Evolutionary conservation across 2,888 invertebrate genomes (phyloP).

Genomic region (Mystacides longicornis): DNA sequence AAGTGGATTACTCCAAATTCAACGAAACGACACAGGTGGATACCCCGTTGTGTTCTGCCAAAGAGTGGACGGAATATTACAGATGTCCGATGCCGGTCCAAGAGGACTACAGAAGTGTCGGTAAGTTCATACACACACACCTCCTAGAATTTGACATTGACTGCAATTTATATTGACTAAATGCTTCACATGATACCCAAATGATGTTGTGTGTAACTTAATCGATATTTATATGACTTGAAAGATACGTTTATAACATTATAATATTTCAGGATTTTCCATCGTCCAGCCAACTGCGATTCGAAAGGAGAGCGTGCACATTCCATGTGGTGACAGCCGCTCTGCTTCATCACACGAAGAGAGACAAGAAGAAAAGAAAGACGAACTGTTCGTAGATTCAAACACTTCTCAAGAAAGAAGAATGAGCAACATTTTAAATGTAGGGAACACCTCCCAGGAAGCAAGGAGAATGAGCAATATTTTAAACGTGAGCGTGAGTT

Average conservation of each 20-base stretch:
- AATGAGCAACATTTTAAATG: too few species aligned
- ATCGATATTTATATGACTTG: too few species aligned
- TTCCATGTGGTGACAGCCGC: not conserved
- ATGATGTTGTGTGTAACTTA: too few species aligned
- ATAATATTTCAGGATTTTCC: not conserved
- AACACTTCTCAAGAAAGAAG: not conserved
- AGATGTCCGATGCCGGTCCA: too few species aligned
- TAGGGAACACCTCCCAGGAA: too few species aligned
- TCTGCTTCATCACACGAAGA: not conserved
- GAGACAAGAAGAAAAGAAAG: not conserved
- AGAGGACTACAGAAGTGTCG: slow-evolving; percentile 33
- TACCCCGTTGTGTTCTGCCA: slow-evolving; percentile 78
- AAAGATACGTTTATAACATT: not conserved
- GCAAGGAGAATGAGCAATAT: too few species aligned
- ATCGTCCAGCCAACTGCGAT: not conserved
- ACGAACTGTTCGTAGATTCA: not conserved
- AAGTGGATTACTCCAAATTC: slow-evolving; percentile 81
- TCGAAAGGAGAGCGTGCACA: slow-evolving; percentile 1
- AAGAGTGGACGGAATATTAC: slow-evolving; percentile 57
- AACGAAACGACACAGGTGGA: slow-evolving; percentile 77
- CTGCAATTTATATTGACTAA: too few species aligned
- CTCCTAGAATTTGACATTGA: not conserved
- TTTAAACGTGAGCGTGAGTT: too few species aligned
- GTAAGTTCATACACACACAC: not conserved
- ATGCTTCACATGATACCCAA: too few species aligned